Evolutionary conservation across 2,113 vertebrate species (phyloP), one percentile per base, ranked within the genome.

Genomic region (Tiliqua scincoides): DNA sequence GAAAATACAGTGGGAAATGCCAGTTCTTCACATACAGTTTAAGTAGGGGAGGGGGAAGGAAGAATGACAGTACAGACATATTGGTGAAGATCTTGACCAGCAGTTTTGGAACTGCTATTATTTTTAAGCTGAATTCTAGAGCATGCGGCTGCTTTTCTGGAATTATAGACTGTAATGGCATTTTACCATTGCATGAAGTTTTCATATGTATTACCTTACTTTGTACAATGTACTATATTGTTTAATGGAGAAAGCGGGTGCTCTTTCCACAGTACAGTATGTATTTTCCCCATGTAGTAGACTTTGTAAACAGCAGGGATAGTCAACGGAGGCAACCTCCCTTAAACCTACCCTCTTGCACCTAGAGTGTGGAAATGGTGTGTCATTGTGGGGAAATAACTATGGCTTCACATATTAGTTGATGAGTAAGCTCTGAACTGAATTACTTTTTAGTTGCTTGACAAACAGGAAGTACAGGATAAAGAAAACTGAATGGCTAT

Each of bases 391-490:
- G 88, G 91, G 88, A 87, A 92, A 76, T 3, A 65, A 80, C 1
- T 75, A 77, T 78, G 81, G 85, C 80, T 92, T 92, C 95, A 90
- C 89, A 85, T 59, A 85, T 7, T 25, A 40, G 6, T 7, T 37
- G 83, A 65, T 27, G 84, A 78, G 63, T 85, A 78, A 87, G 85
- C 74, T 63, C 37, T 12, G 86, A 91, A 91, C 91, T 85, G 8
- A 62, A 4, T 52, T 78, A 54, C 72, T 85, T 89, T 30, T 4
- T 61, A 70, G 84, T 73, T 91, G 72, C 82, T 76, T 86, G 93
- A 94, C 91, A 95, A 95, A 96, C 93, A 95, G 96, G 95, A 96
- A 90, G 72, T 89, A 5, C 14, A 85, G 91, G 91, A 92, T 59
- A 89, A 92, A 93, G 89, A 91, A 84, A 90, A 87, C 65, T 86